These are phyloP conservation scores for Ectropis grisescens DNA, from an alignment of 1,140 invertebrate species.

Conservation along the genomic window DNA sequence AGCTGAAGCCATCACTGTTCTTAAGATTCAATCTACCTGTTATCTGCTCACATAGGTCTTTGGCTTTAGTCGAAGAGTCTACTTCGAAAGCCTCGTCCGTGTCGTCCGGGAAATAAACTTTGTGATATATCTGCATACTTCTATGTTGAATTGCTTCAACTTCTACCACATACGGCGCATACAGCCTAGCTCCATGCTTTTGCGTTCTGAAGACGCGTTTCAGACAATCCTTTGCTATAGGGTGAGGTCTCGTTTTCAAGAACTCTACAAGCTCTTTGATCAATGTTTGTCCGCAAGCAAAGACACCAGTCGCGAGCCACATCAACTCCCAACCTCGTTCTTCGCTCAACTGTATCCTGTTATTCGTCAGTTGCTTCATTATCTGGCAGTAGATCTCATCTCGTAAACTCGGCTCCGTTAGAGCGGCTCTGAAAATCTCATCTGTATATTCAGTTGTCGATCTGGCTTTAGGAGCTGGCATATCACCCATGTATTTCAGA, in stretches of 20 bases:
- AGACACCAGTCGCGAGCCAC: slow-evolving; percentile 91
- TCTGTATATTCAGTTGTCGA: slow-evolving; percentile 86
- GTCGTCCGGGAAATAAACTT: slow-evolving; percentile 93
- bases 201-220: slow-evolving; percentile 86
- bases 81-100: slow-evolving; percentile 87
- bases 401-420: slow-evolving; percentile 83
- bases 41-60: slow-evolving; percentile 89
- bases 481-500: slow-evolving; percentile 96
- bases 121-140: slow-evolving; percentile 95
- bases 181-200: slow-evolving; percentile 84
- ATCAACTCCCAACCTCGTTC: slow-evolving; percentile 94
- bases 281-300: slow-evolving; percentile 77
- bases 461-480: slow-evolving; percentile 81
- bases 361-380: slow-evolving; percentile 94
- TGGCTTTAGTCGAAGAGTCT: slow-evolving; percentile 87
- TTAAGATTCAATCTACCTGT: slow-evolving; percentile 79
- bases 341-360: slow-evolving; percentile 85
- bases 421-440: slow-evolving; percentile 86
- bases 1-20: slow-evolving; percentile 88
- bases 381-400: slow-evolving; percentile 96
- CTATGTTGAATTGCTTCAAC: slow-evolving; percentile 95
- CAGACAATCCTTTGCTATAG: slow-evolving; percentile 85
- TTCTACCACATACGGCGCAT: slow-evolving; percentile 93
- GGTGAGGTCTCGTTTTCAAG: slow-evolving; percentile 82
- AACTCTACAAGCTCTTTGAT: slow-evolving; percentile 78